A percentile compares a stretch with the other conserved stretches of the same genome.
phyloP scores from a whole-genome alignment of 2,888 invertebrate genomes.

The Meganola albula region DNA sequence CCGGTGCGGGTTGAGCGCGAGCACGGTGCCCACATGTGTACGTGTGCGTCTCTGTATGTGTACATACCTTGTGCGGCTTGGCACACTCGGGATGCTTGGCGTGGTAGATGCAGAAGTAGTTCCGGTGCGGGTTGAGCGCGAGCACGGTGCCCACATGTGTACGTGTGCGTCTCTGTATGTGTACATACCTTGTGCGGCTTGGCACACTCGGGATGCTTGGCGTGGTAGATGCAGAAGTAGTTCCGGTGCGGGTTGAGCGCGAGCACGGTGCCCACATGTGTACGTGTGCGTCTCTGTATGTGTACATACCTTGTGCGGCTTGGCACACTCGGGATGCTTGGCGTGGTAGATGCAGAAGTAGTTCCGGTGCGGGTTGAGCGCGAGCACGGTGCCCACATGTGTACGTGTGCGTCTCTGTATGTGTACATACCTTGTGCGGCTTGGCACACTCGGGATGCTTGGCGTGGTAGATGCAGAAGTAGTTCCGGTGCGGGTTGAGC shows the following conservation, averaged over 20 bases:
- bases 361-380: neutral
- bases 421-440: neutral
- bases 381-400: neutral
- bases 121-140: neutral
- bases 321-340: neutral
- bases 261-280: neutral
- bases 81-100: neutral
- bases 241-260: neutral
- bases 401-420: neutral
- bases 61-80: neutral
- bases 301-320: neutral
- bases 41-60: neutral
- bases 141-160: neutral
- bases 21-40: neutral
- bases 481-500: neutral
- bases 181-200: neutral
- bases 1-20: neutral
- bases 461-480: neutral
- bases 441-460: neutral
- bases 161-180: neutral
- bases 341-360: neutral
- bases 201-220: neutral
- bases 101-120: neutral
- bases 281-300: neutral
- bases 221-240: neutral